These are phyloP conservation scores for Iphiclides podalirius DNA, from an alignment of 2,888 invertebrate species.

Conservation along the genomic window DNA sequence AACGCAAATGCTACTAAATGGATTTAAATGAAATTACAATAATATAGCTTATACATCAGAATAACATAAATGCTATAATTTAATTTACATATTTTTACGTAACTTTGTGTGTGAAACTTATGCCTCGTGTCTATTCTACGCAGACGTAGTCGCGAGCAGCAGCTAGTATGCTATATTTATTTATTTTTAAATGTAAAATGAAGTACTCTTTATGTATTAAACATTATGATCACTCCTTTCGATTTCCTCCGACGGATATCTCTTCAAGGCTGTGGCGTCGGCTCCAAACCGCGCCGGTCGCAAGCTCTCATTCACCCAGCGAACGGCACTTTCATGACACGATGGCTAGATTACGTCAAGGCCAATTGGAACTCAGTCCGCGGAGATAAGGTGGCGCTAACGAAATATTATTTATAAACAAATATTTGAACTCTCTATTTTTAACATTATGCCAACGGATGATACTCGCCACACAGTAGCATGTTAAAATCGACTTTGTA, in stretches of 20 bases:
- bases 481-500: slow-evolving; percentile 1
- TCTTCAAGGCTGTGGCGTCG: slow-evolving; percentile 12
- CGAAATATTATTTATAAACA: slow-evolving; percentile 10
- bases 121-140: too few species aligned
- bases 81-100: too few species aligned
- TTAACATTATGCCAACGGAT: slow-evolving; percentile 11
- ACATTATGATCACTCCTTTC: slow-evolving; percentile 2
- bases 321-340: slow-evolving; percentile 8
- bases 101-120: too few species aligned
- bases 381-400: slow-evolving; percentile 1
- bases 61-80: too few species aligned
- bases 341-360: slow-evolving; percentile 10
- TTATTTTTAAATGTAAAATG: neutral
- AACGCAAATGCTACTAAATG: too few species aligned
- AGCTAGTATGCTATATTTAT: too few species aligned
- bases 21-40: too few species aligned
- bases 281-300: neutral
- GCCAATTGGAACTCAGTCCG: slow-evolving; percentile 7
- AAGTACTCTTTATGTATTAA: neutral
- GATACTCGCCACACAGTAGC: slow-evolving; percentile 1
- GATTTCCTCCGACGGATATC: slow-evolving; percentile 13
- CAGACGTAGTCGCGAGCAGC: too few species aligned
- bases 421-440: neutral
- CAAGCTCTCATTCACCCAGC: slow-evolving; percentile 13
- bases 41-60: too few species aligned